Conservation (phyloP, 2,113 vertebrate species). For the Nettapus auritus region DNA sequence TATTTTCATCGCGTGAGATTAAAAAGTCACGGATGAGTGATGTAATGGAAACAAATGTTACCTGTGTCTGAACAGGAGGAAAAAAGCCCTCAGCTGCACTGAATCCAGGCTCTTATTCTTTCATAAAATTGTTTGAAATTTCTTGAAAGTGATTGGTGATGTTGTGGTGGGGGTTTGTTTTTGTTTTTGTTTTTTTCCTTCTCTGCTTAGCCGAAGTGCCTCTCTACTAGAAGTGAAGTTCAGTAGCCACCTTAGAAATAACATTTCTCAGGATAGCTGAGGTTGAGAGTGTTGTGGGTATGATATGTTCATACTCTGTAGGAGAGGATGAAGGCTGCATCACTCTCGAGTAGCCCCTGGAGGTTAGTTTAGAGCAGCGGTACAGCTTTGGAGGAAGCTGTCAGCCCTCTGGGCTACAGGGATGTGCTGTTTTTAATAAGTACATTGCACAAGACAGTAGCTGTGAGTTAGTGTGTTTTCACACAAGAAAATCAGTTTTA, state of each 20-base stretch:
- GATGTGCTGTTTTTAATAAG: slow-evolving; percentile 76
- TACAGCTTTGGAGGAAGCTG: slow-evolving; percentile 73
- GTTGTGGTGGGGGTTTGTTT: too few relatives aligned
- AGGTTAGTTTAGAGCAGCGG: slow-evolving; percentile 73
- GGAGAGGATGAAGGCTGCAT: slow-evolving; percentile 57
- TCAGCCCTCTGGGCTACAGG: slow-evolving; percentile 81
- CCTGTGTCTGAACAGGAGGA: slow-evolving; percentile 64
- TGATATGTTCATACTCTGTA: neutral
- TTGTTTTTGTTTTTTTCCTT: neutral
- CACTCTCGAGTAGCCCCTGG: slow-evolving; percentile 67
- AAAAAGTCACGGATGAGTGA: slow-evolving; percentile 67
- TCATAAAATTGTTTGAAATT: slow-evolving; percentile 19
- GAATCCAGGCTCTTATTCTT: slow-evolving; percentile 3
- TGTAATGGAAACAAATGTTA: slow-evolving; percentile 74
- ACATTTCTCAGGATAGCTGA: slow-evolving; percentile 11
- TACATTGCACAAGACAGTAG: slow-evolving; percentile 55
- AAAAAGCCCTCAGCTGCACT: slow-evolving; percentile 32
- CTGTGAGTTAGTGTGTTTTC: slow-evolving; percentile 45
- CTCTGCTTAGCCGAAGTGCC: neutral
- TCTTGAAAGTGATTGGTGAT: slow-evolving; percentile 7
- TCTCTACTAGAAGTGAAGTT: neutral
- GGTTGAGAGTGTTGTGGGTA: neutral
- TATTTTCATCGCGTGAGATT: slow-evolving; percentile 73
- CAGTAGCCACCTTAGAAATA: slow-evolving; percentile 45
- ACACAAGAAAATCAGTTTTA: neutral